Base-by-base conservation (phyloP, 1,140 invertebrate genomes). In the Anastrepha ludens region DNA sequence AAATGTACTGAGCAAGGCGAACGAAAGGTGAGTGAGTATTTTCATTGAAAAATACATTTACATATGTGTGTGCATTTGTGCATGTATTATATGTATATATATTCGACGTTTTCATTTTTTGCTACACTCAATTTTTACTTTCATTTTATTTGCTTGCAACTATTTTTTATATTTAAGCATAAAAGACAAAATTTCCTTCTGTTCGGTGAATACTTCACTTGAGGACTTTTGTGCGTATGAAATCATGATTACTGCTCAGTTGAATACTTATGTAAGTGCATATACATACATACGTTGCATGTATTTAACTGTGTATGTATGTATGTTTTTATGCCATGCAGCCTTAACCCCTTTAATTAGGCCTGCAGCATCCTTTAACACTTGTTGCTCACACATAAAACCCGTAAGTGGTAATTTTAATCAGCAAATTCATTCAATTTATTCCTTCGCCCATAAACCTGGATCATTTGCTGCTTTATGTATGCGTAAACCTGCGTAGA, bases 391-490 rank as follows among this genome's bases (percentile, higher is more conserved):
- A 67, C n/a, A 13, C 44, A 47, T 41, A 55, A 70, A 78, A 78
- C 20, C 65, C 70, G 5, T 74, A 88, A 89, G 89, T 89, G 88
- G 90, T 90, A 91, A 91, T 91, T 92, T 92, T 88, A 92, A 92
- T 92, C 91, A 92, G 90, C 90, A 92, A 92, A 92, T 92, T 91
- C 91, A 91, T 92, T 92, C 91, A 92, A 89, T 90, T 88, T 91
- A 90, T 88, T 91, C 90, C 90, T 87, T 89, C 90, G 65, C 29
- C 88, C 86, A 70, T 44, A 86, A 81, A 81, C 62, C 39, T 47
- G 20, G 8, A 1, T 58, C 6, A 81, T 87, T 29, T 39, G 55
- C 58, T 20, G 1, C 39, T 81, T 1, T 41, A 47, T 29, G 1
- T 11, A n/a, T 86, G 86, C 41, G 64, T 87, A 20, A 17, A 70